Conservation (phyloP, 2,797 vertebrate genomes). For the Nannoperca australis region DNA sequence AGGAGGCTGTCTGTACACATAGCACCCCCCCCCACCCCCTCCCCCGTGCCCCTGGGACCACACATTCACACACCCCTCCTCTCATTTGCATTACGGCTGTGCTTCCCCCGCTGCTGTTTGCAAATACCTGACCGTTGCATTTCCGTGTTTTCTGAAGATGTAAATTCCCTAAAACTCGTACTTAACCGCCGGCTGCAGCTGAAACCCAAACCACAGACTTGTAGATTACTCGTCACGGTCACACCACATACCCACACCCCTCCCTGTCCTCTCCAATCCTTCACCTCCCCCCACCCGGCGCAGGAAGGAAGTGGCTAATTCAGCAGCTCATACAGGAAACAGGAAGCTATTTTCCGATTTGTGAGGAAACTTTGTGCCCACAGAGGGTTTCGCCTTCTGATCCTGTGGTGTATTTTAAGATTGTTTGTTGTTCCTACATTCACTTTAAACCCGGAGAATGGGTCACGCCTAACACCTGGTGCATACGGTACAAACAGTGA, state of each 20-base stretch:
- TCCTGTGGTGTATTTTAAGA: conserved; percentile 25
- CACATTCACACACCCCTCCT: conserved; percentile 5
- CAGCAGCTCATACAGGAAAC: conserved; percentile 80
- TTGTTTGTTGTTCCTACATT: conserved; percentile 26
- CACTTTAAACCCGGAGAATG: not conserved
- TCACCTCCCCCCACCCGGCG: not conserved
- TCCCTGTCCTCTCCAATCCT: not conserved
- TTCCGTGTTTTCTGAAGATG: conserved; percentile 27
- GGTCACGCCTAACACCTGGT: not conserved
- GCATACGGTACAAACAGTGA: not conserved
- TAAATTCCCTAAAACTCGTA: not conserved
- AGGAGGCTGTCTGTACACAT: conserved; percentile 40
- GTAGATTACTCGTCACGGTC: conserved; percentile 24
- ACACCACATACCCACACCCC: conserved; percentile 8
- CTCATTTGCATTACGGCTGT: conserved; percentile 1
- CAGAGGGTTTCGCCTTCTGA: conserved; percentile 29
- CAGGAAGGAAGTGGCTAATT: conserved; percentile 82
- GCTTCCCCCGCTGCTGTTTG: not conserved
- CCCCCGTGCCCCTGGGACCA: conserved; percentile 22
- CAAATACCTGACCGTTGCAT: conserved; percentile 17
- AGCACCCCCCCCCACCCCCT: conserved; percentile 32
- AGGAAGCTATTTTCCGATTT: conserved; percentile 81
- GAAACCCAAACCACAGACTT: conserved; percentile 20
- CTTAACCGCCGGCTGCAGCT: conserved; percentile 4
- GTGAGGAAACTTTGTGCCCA: conserved; percentile 57